Evolutionary conservation across 2,888 invertebrate genomes (phyloP).

Genomic region (Smittia aterrima): DNA sequence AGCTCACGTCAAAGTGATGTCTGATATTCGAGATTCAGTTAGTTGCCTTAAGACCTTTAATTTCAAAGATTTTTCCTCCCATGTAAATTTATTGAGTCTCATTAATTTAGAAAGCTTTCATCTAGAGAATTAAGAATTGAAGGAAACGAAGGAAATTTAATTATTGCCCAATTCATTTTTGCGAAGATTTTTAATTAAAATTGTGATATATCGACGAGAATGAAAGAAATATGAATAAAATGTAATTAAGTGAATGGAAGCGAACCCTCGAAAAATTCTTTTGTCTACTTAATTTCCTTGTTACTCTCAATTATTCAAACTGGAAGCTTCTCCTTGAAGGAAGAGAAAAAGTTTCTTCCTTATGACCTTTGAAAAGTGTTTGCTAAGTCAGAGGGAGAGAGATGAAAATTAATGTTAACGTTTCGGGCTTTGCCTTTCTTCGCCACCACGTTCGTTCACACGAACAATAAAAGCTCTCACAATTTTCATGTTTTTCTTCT

Average conservation of each 20-base stretch:
- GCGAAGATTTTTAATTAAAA: conserved; percentile 18
- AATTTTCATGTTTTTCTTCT: no score
- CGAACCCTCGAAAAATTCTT: neutral
- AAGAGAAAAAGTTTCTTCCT: neutral
- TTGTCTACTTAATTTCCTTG: neutral
- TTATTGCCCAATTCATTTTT: conserved; percentile 5
- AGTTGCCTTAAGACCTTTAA: conserved; percentile 37
- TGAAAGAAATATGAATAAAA: conserved; percentile 6
- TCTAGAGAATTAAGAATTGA: neutral
- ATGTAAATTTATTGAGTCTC: conserved; percentile 2
- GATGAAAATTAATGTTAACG: conserved; percentile 4
- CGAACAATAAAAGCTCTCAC: no score
- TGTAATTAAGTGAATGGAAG: conserved; percentile 13
- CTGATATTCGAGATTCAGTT: conserved; percentile 37
- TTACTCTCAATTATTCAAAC: neutral
- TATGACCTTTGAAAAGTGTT: no score
- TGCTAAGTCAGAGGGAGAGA: neutral
- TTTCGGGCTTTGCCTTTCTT: neutral
- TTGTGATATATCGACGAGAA: conserved; percentile 15
- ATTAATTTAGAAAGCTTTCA: neutral
- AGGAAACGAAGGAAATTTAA: conserved; percentile 2
- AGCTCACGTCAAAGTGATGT: conserved; percentile 55
- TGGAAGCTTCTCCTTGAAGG: neutral
- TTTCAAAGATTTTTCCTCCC: conserved; percentile 23
- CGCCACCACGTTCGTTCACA: no score